Base-by-base conservation (phyloP, 2,797 vertebrate genomes). In the Cossypha niveicapilla region DNA sequence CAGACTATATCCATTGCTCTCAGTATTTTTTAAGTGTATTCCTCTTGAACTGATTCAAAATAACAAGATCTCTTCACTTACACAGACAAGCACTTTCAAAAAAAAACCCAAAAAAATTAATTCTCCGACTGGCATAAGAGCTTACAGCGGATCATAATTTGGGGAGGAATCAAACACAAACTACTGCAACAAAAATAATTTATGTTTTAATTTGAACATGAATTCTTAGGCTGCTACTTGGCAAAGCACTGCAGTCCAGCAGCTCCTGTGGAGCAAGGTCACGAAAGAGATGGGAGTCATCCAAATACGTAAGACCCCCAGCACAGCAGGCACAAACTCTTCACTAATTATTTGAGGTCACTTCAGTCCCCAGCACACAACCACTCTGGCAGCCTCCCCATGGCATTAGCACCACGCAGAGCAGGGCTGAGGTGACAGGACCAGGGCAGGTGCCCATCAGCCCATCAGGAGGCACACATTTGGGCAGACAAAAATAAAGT, bases 261-360 rank as follows among this genome's bases (percentile, higher is more conserved):
- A 92, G 78, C 68, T 89, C 90, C 94, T 41, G 54, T 41, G 66
- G 78, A 77, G 75, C 75, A 92, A 92, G 91, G 93, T 93, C 93
- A 65, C 1, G 18, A 58, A 35, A 50, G 39, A 91, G 85, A 51
- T 0, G 0, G 35, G 73, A 75, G 45, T 93, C 92, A 93, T 83
- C 80, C 84, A 95, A 93, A 89, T 54, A 68, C 13, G 2, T n/a
- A 67, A 68, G 92, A 89, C 93, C 90, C 78, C 56, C 84, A 58
- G 72, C 47, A 51, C 81, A 89, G 93, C 72, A 83, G 51, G 72
- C 22, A 1, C 78, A 75, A 53, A 67, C 42, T 32, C 77, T 18
- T 56, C 0, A 4, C 93, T 91, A 89, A 92, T 91, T 85, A 66
- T 42, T 48, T 27, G 14, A 37, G 61, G 54, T 35, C 62, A 30